phyloP scores from a whole-genome alignment of 2,113 vertebrate species.

The Dolichotis patagonum region DNA sequence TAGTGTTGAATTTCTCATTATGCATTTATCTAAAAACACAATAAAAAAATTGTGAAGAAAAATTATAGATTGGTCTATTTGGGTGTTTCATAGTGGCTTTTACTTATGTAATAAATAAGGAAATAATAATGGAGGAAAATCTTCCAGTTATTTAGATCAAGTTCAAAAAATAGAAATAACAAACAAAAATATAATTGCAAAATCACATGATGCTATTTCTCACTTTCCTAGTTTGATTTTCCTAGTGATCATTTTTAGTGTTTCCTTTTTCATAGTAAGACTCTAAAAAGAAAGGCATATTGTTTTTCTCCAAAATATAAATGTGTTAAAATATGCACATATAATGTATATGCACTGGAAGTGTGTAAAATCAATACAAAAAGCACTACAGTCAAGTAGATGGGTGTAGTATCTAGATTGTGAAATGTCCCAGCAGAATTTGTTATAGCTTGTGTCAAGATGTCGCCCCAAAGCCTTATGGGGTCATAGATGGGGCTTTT shows the following conservation, averaged over 20 bases:
- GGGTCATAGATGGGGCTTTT: background rate
- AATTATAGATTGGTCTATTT: conserved; percentile 47
- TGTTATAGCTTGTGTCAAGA: background rate
- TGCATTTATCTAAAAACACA: conserved; percentile 81
- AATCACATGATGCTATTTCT: background rate
- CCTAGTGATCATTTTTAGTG: background rate
- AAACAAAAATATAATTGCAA: background rate
- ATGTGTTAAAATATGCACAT: conserved; percentile 84
- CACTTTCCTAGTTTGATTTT: background rate
- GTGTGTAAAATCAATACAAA: conserved; percentile 64
- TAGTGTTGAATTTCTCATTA: conserved; percentile 77
- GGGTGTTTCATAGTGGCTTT: conserved; percentile 46
- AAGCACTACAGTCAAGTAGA: conserved; percentile 56
- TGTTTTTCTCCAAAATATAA: conserved; percentile 86
- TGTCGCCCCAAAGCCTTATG: too few species aligned
- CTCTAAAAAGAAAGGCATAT: conserved; percentile 54
- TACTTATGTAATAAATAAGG: background rate
- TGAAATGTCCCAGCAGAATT: conserved; percentile 15
- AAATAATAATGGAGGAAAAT: background rate
- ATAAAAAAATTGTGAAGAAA: conserved; percentile 57
- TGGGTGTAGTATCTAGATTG: conserved; percentile 62
- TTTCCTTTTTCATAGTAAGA: conserved; percentile 72
- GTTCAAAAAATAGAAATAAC: conserved; percentile 32
- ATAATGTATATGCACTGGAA: conserved; percentile 83
- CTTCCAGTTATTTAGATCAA: conserved; percentile 26